These are phyloP conservation scores for Drosophila percnosoma DNA, from an alignment of 2,888 invertebrate genomes.

Conservation along the genomic window DNA sequence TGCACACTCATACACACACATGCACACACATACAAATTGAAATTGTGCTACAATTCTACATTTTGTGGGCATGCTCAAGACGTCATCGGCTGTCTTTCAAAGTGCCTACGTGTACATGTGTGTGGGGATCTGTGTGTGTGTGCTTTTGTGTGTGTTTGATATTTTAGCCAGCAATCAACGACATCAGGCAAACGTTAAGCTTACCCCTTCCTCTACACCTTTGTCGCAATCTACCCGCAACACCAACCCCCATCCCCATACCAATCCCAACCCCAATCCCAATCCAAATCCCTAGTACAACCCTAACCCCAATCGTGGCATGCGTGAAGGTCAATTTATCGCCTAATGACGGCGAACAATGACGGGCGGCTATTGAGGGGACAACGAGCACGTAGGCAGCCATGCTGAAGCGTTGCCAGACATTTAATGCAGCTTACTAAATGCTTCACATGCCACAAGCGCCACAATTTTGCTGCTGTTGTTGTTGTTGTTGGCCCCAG, in stretches of 20 bases:
- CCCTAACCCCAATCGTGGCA: conserved; percentile 30
- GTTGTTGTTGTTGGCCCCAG: background rate
- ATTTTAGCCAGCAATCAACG: conserved; percentile 70
- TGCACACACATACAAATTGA: conserved; percentile 28
- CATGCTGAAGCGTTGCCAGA: conserved; percentile 16
- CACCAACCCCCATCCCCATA: background rate
- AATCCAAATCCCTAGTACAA: background rate
- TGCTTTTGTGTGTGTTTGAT: conserved; percentile 4
- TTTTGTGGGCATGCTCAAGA: conserved; percentile 55
- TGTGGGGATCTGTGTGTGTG: background rate
- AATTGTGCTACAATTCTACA: conserved; percentile 56
- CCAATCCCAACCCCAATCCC: background rate
- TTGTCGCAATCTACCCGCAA: background rate
- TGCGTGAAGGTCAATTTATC: conserved; percentile 79
- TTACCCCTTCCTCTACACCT: background rate
- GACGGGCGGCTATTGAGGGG: conserved; percentile 31
- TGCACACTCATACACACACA: background rate
- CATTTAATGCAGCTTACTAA: conserved; percentile 13
- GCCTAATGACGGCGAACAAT: conserved; percentile 74
- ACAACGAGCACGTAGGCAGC: background rate
- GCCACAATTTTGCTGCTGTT: conserved; percentile 5
- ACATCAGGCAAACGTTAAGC: conserved; percentile 18
- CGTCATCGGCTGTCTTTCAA: conserved; percentile 36
- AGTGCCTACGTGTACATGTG: conserved; percentile 14
- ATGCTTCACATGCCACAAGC: conserved; percentile 18